Evolutionary conservation across 1,140 invertebrate species (phyloP), one percentile per base, ranked within the genome.

Genomic region (Doryteuthis pealeii): DNA sequence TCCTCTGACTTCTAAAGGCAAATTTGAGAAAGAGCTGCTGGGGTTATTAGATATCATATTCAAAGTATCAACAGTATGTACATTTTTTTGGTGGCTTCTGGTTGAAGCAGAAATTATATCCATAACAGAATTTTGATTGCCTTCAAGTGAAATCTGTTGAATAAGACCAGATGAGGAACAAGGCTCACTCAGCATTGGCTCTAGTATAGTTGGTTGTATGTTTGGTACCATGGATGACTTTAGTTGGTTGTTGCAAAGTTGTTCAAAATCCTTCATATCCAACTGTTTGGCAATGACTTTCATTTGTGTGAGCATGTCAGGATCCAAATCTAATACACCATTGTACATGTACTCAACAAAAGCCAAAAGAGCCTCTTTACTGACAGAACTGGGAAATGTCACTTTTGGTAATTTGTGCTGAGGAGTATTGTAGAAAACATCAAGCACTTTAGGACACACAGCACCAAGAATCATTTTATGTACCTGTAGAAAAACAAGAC

Each of bases 201-300:
- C 54, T 18, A 62, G 26, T 28, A 62, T 62, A 62, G 18, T 28
- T 10, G 35, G 35, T 10, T 5, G 35, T 40, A 10, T 40, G 18
- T 22, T 62, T 62, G 54, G 12, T 62, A 62, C 54, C 26, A 28
- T 62, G 18, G 18, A 22, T 22, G 54, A 22, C 26, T 62, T 62
- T 12, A 62, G 26, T 6, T 62, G 54, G 54, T 62, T 62, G 54
- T 22, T 62, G 18, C 54, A 62, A 62, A 62, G 54, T 28, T 62
- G 54, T n/a, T 62, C 54, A 62, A 62, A 62, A 62, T 28, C 54
- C 54, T 62, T 22, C 54, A 62, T 62, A 28, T 62, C 54, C 6
- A 62, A 28, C 6, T 18, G 26, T 18, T 62, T 8, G 54, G 54
- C 54, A 22, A 62, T 62, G 26, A 62, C 18, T 22, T 62, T 62